Conservation (phyloP, 2,888 invertebrate genomes). For the Cartodere bifasciata region DNA sequence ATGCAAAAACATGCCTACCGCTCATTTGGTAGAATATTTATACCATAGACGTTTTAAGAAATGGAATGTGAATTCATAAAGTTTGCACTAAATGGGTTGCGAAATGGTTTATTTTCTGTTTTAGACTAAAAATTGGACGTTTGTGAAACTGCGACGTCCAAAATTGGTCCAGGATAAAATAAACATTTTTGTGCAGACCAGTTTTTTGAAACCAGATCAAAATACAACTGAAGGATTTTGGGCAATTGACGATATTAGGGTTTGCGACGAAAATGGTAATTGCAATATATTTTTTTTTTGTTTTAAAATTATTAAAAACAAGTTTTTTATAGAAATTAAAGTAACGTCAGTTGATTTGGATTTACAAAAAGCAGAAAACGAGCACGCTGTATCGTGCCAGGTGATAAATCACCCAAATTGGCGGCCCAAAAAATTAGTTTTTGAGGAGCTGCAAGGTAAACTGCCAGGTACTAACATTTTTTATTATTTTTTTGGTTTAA, state of each 20-base stretch:
- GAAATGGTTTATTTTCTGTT: constrained; percentile 13
- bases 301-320: constrained; percentile 3
- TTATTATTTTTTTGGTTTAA: constrained; percentile 3
- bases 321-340: constrained; percentile 25
- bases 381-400: constrained; percentile 22
- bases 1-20: too few species aligned
- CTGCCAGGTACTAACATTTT: neutral
- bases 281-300: constrained; percentile 3
- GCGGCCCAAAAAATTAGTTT: constrained; percentile 21
- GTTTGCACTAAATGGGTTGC: too few species aligned
- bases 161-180: constrained; percentile 22
- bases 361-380: constrained; percentile 15
- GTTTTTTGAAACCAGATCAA: constrained; percentile 15
- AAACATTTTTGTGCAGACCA: constrained; percentile 28
- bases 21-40: too few species aligned
- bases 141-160: constrained; percentile 25
- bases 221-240: constrained; percentile 24
- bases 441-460: constrained; percentile 22
- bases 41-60: too few species aligned
- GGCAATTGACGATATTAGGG: constrained; percentile 29
- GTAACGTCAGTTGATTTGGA: constrained; percentile 22
- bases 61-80: too few species aligned
- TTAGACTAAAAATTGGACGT: constrained; percentile 25
- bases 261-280: constrained; percentile 29
- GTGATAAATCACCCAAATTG: constrained; percentile 23